Base-by-base conservation (phyloP, 2,888 invertebrate genomes). In the Cephalotes varians region DNA sequence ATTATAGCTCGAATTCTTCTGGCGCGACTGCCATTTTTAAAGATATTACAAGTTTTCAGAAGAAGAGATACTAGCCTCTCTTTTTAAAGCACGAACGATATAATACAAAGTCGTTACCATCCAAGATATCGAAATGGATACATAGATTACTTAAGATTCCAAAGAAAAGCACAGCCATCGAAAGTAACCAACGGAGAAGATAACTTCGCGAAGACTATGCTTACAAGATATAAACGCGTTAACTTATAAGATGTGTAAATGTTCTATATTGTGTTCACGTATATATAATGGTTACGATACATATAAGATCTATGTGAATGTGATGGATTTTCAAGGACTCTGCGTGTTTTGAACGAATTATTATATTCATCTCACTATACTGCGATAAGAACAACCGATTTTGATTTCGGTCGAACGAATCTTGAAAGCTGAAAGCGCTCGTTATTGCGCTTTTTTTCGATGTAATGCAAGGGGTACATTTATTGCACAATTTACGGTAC, bases 181-280 rank as follows among this genome's bases (percentile, higher is more conserved):
- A 76, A 76, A 76, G 51, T 67, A 76, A 51, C n/a, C 60, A 37
- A 64, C 21, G 10, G 37, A 64, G 60, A 58, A 58, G 60, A 15
- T 44, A 74, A 49, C 37, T 76, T 34, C 15, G 49, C 28, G 28
- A 31, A 71, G 72, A 77, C 44, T 71, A 77, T 71, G 54, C 54
- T 77, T 77, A 40, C 40, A 54, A 56, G 44, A 77, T 77, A 69
- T 77, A 71, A 71, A 77, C 54, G 44, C 40, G 72, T 76, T 76
- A 76, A 67, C 69, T 76, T 51, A 69, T 69, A 76, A 76, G 67
- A 76, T 71, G 54, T 69, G 71, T 71, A 77, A 77, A 77, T 77
- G 77, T 77, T 77, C 54, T 69, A 54, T 77, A 77, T 77, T 77
- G 71, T 77, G 77, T 77, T 77, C 71, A 69, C 34, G 18, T 31